Percentiles rank a stretch among this genome's conserved stretches.
phyloP scores from a whole-genome alignment of 2,113 vertebrate genomes.

The Mastomys coucha region DNA sequence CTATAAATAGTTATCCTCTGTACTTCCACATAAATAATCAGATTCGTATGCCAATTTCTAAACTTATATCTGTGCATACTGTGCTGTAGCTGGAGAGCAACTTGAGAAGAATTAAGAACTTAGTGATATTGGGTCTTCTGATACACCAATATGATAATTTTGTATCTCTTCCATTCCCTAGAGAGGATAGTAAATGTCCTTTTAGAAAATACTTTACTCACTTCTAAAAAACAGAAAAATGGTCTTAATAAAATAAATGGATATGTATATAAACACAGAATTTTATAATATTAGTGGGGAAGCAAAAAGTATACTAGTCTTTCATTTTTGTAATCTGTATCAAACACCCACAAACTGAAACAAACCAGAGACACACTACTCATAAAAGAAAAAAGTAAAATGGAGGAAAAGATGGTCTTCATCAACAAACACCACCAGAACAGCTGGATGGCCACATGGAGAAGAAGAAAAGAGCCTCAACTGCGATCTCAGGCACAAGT shows the following conservation, averaged over 20 bases:
- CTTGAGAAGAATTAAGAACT: not conserved
- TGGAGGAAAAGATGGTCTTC: not conserved
- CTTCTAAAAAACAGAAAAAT: not conserved
- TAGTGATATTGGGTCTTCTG: not conserved
- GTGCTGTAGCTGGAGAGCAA: not conserved
- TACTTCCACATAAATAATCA: not conserved
- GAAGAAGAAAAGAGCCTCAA: not conserved
- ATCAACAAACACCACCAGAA: not conserved
- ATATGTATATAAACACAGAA: not conserved
- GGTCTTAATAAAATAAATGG: not conserved
- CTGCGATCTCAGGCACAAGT: not conserved
- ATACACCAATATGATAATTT: not conserved
- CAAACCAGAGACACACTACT: not conserved
- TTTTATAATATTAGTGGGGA: not conserved
- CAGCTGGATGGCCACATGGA: not conserved
- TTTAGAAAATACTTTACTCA: not conserved
- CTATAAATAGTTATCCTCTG: not conserved
- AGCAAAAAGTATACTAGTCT: not conserved
- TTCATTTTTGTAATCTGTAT: not conserved
- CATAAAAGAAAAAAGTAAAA: not conserved
- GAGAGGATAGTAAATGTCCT: not conserved
- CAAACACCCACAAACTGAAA: not conserved
- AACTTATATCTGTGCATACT: not conserved
- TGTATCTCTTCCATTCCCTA: not conserved
- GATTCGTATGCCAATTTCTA: not conserved